phyloP scores from a whole-genome alignment of 23 tunicate species.

The Trididemnum nubilum region DNA sequence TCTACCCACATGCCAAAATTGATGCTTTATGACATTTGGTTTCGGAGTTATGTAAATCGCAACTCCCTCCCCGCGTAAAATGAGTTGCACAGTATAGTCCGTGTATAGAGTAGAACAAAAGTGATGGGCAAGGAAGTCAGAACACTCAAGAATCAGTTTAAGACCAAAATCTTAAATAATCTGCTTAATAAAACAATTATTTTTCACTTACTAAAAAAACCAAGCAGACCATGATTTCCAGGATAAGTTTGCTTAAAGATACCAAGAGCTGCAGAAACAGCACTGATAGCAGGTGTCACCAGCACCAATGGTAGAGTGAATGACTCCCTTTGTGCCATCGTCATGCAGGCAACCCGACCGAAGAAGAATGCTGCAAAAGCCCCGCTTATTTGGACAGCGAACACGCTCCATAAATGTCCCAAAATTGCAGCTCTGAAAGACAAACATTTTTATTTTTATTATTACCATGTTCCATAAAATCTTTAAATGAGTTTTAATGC shows the following conservation, averaged over 20 bases:
- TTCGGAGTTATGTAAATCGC: too few species aligned
- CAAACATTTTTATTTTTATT: background rate
- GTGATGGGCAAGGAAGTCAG: too few species aligned
- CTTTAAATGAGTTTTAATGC: background rate
- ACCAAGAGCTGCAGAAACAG: slow-evolving; percentile 38
- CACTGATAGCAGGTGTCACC: slow-evolving; percentile 60
- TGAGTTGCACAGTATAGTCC: too few species aligned
- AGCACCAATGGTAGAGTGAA: slow-evolving; percentile 60
- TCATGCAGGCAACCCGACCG: slow-evolving; percentile 79
- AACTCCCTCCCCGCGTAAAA: too few species aligned
- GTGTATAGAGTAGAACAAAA: too few species aligned
- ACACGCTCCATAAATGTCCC: slow-evolving; percentile 39
- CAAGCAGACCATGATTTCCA: background rate
- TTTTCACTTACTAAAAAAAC: slow-evolving; percentile 20
- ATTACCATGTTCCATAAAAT: too few species aligned
- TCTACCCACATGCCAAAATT: too few species aligned
- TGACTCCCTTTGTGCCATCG: slow-evolving; percentile 41
- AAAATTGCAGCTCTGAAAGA: slow-evolving; percentile 20
- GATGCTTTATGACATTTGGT: too few species aligned
- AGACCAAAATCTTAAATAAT: too few species aligned
- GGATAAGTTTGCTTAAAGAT: slow-evolving; percentile 22
- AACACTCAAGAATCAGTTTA: too few species aligned
- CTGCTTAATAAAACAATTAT: too few species aligned
- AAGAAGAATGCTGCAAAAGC: slow-evolving; percentile 63
- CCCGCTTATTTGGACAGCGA: slow-evolving; percentile 50